Evolutionary conservation across 2,888 invertebrate species (phyloP).

Genomic region (Drosophila austrosaltans): DNA sequence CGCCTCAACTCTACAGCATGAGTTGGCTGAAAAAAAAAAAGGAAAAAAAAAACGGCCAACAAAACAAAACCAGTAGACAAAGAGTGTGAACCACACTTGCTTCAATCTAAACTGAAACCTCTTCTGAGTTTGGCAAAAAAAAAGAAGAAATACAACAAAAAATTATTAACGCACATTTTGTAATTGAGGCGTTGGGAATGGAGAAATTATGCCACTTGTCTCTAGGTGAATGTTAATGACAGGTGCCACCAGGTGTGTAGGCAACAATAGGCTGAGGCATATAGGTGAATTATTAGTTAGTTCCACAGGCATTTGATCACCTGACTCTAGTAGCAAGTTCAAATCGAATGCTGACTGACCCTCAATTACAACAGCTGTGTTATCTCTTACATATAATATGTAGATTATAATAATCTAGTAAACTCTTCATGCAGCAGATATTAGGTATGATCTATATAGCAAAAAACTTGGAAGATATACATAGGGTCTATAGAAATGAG

Average conservation of each 20-base stretch:
- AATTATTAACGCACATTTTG: slow-evolving; percentile 71
- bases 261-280: background rate
- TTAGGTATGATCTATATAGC: no score
- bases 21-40: slow-evolving; percentile 57
- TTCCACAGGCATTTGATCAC: slow-evolving; percentile 1
- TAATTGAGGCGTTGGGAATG: slow-evolving; percentile 58
- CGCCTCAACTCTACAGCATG: slow-evolving; percentile 46
- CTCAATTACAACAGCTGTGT: no score
- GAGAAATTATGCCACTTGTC: slow-evolving; percentile 54
- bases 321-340: background rate
- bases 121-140: slow-evolving; percentile 39
- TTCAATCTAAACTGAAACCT: background rate
- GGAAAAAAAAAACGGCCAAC: slow-evolving; percentile 15
- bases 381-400: no score
- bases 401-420: no score
- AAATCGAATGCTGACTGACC: background rate
- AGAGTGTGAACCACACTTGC: slow-evolving; percentile 7
- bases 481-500: no score
- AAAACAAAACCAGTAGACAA: slow-evolving; percentile 30
- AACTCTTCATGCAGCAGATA: no score
- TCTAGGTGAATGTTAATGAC: slow-evolving; percentile 37
- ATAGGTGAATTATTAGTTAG: slow-evolving; percentile 1
- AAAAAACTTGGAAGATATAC: no score
- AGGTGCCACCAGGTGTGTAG: slow-evolving; percentile 36
- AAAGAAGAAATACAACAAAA: slow-evolving; percentile 15